Percentiles rank a stretch among this genome's conserved stretches.
Evolutionary conservation across 1,140 invertebrate species (phyloP).

Genomic region (Drosophila sulfurigaster): DNA sequence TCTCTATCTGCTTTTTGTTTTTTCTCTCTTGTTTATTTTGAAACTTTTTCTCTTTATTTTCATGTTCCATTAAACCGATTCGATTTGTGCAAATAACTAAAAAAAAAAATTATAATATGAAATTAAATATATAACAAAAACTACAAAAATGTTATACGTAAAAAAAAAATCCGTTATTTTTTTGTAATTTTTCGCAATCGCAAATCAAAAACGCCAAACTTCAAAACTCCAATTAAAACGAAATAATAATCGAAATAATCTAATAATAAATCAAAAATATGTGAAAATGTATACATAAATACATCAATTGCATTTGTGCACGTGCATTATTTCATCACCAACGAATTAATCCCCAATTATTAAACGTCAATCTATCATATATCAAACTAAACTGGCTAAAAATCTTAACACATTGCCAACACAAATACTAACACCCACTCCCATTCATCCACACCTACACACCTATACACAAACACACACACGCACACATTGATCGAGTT

Average conservation of each 20-base stretch:
- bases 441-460: too few species aligned
- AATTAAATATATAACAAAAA: constrained; percentile 52
- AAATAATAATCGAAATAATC: constrained; percentile 13
- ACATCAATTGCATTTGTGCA: constrained; percentile 75
- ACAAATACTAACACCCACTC: background rate
- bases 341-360: constrained; percentile 58
- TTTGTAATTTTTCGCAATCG: constrained; percentile 31
- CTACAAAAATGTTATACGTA: constrained; percentile 33
- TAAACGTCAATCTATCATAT: constrained; percentile 22
- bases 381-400: constrained; percentile 45
- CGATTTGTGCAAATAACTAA: constrained; percentile 79
- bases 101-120: constrained; percentile 43
- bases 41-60: constrained; percentile 84
- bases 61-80: constrained; percentile 83
- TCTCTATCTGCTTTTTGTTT: constrained; percentile 75
- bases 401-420: constrained; percentile 31
- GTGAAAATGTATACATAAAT: constrained; percentile 82
- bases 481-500: too few species aligned
- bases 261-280: constrained; percentile 42
- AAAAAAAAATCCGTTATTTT: constrained; percentile 28
- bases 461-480: too few species aligned
- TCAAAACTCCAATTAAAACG: constrained; percentile 54
- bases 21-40: constrained; percentile 82
- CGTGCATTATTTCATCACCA: constrained; percentile 60
- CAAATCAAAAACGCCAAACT: constrained; percentile 43